phyloP scores from a whole-genome alignment of 2,888 invertebrate species.

The Orthosia gracilis region DNA sequence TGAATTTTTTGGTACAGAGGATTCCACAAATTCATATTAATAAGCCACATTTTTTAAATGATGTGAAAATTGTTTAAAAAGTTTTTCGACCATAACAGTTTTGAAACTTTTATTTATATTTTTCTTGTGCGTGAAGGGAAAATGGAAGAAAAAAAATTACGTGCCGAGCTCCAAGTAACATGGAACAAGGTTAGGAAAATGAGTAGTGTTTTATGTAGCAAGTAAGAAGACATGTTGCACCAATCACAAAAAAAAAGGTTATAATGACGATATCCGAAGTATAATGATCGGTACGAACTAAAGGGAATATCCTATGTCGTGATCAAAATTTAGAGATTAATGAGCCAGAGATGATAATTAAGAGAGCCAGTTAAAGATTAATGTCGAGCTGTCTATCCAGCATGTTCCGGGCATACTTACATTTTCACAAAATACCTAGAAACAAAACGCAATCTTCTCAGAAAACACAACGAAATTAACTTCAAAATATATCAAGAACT shows the following conservation, averaged over 20 bases:
- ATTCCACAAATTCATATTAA: background rate
- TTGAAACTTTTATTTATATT: background rate
- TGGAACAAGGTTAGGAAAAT: too few species aligned
- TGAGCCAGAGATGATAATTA: too few species aligned
- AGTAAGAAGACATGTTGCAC: too few species aligned
- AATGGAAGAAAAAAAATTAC: too few species aligned
- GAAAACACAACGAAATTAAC: background rate
- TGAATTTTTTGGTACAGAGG: background rate
- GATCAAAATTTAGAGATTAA: too few species aligned
- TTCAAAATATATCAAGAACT: slow-evolving; percentile 1
- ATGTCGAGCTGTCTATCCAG: background rate
- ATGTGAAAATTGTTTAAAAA: background rate
- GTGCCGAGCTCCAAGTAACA: too few species aligned
- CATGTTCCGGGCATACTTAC: background rate
- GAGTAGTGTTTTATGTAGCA: too few species aligned
- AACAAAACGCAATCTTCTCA: slow-evolving; percentile 2
- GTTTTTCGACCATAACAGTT: background rate
- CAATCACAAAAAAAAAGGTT: too few species aligned
- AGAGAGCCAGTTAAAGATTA: background rate
- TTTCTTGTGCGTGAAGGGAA: too few species aligned
- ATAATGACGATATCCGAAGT: too few species aligned
- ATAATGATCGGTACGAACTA: too few species aligned
- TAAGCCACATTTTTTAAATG: background rate
- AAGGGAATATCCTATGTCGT: background rate
- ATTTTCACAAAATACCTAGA: background rate